These are phyloP conservation scores for Netelia melanura DNA, from an alignment of 2,888 invertebrate species.

Conservation along the genomic window DNA sequence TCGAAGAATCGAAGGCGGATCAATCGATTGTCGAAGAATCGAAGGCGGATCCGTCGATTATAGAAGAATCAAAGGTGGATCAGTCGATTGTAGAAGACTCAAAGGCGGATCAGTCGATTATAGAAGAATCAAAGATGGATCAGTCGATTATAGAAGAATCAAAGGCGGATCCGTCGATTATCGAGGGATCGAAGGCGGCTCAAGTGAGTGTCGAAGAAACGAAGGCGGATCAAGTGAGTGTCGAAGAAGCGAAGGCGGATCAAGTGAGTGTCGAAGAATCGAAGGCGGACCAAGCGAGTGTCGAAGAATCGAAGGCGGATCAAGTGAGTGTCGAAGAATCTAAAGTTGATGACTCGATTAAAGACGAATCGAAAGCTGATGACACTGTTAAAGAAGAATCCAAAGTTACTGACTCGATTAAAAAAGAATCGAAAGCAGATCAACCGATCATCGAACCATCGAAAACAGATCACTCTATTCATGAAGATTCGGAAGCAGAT, in stretches of 20 bases:
- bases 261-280: conserved; percentile 10
- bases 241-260: conserved; percentile 1
- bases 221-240: conserved; percentile 11
- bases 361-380: too few relatives aligned
- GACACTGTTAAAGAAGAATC: too few relatives aligned
- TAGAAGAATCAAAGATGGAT: background rate
- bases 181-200: background rate
- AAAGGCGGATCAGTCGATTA: conserved; percentile 7
- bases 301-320: background rate
- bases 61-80: background rate
- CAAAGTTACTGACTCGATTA: too few relatives aligned
- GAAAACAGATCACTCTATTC: background rate
- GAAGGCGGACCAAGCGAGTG: background rate
- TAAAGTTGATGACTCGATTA: too few relatives aligned
- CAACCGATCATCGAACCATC: too few relatives aligned
- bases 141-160: conserved; percentile 11
- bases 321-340: too few relatives aligned
- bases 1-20: conserved; percentile 3
- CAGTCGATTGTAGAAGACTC: conserved; percentile 7
- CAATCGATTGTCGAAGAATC: conserved; percentile 13
- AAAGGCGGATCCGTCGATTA: conserved; percentile 11
- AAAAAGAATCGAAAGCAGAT: too few relatives aligned
- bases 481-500: background rate
- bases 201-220: conserved; percentile 11
- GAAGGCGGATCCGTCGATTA: conserved; percentile 11